Evolutionary conservation across 2,888 invertebrate species (phyloP).

Genomic region (Eledona agricola): DNA sequence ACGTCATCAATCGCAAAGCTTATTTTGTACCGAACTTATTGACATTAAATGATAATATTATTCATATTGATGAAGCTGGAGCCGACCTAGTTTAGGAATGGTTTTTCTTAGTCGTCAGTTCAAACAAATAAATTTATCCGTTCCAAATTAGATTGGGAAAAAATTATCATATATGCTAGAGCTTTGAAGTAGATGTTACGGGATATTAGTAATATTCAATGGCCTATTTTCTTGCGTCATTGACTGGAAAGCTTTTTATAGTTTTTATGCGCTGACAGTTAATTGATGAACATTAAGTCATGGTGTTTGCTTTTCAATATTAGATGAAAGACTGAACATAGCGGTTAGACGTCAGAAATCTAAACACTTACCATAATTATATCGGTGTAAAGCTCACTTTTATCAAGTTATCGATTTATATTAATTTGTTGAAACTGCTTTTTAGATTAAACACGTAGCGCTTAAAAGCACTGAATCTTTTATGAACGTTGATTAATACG

Average conservation of each 20-base stretch:
- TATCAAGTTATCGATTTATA: conserved; percentile 13
- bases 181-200: too few species aligned
- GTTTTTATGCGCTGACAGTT: too few species aligned
- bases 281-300: neutral
- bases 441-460: conserved; percentile 14
- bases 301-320: neutral
- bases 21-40: conserved; percentile 18
- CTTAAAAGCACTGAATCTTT: conserved; percentile 15
- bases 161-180: too few species aligned
- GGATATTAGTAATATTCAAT: too few species aligned
- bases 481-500: conserved; percentile 20
- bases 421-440: conserved; percentile 14
- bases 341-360: neutral
- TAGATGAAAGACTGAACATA: conserved; percentile 3
- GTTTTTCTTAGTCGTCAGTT: conserved; percentile 9
- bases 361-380: conserved; percentile 16
- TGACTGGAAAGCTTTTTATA: too few species aligned
- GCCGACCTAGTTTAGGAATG: conserved; percentile 21
- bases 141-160: too few species aligned
- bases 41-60: conserved; percentile 13
- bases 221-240: too few species aligned
- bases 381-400: conserved; percentile 2
- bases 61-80: conserved; percentile 17
- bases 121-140: too few species aligned
- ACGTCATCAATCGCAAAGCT: conserved; percentile 14